Base-by-base conservation (phyloP, 2,797 vertebrate species). In the Falco columbarius region DNA sequence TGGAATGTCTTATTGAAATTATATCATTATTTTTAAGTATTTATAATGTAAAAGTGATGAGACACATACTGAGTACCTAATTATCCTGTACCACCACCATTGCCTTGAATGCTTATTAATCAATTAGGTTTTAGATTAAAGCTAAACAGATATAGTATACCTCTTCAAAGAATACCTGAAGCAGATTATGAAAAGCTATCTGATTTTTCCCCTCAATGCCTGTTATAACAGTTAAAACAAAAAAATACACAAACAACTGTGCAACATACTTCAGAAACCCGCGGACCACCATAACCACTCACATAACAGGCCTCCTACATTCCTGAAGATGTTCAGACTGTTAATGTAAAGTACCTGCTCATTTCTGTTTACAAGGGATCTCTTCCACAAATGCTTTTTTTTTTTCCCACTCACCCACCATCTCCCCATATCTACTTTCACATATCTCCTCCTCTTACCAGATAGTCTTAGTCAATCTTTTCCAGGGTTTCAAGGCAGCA, bases 41-140 rank as follows among this genome's bases (percentile, higher is more conserved):
- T 95, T 86, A 29, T 52, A 29, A 40, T 21, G 58, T 10, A 38
- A 24, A 86, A 93, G 71, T 20, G 83, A 81, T 40, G 77, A 65
- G 86, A n/a, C 27, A 66, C 95, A 96, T 51, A 54, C 81, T 4
- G 54, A 96, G 62, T 26, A 74, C 34, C 74, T 71, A 32, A 89
- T 95, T 90, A 96, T 36, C 77, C 61, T 18, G 3, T 16, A 67
- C 15, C 81, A 83, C 27, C 66, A 63, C 77, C 92, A 16, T 0
- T 55, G 67, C 61, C 62, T 42, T 71, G n/a, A 85, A 96, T 85
- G 81, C 72, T 85, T 44, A 93, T 85, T 67, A 56, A 92, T 72
- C 93, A 76, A 68, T 96, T 84, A 95, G 44, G 67, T 7, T 46
- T 80, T 10, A 56, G 71, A 89, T 55, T 76, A 36, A 38, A 93